These are phyloP conservation scores for Pentamera pediparva DNA, from an alignment of 53 echinoderm and acorn worm species.

Conservation along the genomic window DNA sequence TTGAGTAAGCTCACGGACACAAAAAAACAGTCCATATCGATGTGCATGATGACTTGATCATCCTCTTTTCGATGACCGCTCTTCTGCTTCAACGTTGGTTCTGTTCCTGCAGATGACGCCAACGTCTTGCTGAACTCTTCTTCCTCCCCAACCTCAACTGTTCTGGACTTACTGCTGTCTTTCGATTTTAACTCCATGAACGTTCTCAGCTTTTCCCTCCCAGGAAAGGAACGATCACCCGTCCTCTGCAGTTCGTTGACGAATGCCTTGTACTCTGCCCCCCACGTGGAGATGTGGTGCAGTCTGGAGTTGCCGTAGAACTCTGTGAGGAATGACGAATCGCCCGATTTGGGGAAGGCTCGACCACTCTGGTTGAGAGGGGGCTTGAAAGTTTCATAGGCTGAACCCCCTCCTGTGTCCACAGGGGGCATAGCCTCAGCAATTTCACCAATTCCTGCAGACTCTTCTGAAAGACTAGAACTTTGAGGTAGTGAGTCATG, in stretches of 20 bases:
- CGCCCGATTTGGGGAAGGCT: conserved; percentile 61
- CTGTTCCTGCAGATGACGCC: background rate
- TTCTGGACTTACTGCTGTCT: background rate
- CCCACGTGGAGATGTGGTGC: conserved; percentile 95
- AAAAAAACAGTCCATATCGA: conserved; percentile 99
- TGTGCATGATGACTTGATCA: conserved; percentile 73
- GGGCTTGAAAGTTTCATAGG: too few relatives aligned
- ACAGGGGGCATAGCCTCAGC: too few relatives aligned
- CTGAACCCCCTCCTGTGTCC: too few relatives aligned
- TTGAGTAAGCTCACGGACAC: conserved; percentile 82
- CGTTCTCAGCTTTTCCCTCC: conserved; percentile 55
- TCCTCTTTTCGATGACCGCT: background rate
- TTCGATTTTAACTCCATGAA: background rate
- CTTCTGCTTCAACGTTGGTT: background rate
- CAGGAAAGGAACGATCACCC: conserved; percentile 68
- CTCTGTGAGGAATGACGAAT: conserved; percentile 74
- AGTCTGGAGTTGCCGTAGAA: conserved; percentile 92
- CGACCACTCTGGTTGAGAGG: background rate
- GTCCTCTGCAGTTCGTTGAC: conserved; percentile 75
- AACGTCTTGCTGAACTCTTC: background rate
- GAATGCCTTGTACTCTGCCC: conserved; percentile 88
- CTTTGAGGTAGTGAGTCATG: too few relatives aligned
- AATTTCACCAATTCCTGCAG: too few relatives aligned
- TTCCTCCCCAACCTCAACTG: background rate
- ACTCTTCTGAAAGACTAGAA: too few relatives aligned